Evolutionary conservation across 2,888 invertebrate genomes (phyloP).

Genomic region (Melinaea menophilus): DNA sequence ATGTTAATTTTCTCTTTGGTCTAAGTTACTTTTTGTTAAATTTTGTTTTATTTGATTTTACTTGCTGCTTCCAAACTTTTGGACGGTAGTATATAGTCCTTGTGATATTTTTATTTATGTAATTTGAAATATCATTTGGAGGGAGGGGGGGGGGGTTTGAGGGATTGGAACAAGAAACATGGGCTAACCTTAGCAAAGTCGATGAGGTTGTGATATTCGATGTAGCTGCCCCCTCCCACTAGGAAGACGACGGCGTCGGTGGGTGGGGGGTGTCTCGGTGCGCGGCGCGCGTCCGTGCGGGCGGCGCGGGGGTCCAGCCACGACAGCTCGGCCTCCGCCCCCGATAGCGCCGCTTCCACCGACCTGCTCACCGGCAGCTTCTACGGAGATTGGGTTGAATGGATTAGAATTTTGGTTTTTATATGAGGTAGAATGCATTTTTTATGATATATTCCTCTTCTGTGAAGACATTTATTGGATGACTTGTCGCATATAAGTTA

Average conservation of each 20-base stretch:
- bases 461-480: not conserved
- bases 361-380: conserved; percentile 96
- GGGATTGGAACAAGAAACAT: no score
- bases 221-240: conserved; percentile 97
- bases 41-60: no score
- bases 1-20: no score
- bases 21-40: no score
- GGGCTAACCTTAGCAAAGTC: conserved; percentile 90
- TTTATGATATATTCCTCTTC: no score
- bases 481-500: not conserved
- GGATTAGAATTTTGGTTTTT: not conserved
- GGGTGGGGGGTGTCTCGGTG: conserved; percentile 82
- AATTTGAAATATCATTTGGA: no score
- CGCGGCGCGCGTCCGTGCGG: conserved; percentile 87
- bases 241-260: conserved; percentile 94
- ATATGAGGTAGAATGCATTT: not conserved
- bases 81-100: no score
- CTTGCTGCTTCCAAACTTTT: no score
- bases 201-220: conserved; percentile 98
- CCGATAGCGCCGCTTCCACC: conserved; percentile 82
- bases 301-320: conserved; percentile 97
- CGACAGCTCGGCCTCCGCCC: conserved; percentile 86
- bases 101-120: no score
- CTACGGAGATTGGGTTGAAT: conserved; percentile 60
- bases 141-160: no score